These are phyloP conservation scores for Cydia fagiglandana DNA, from an alignment of 1,140 invertebrate genomes.

Conservation along the genomic window DNA sequence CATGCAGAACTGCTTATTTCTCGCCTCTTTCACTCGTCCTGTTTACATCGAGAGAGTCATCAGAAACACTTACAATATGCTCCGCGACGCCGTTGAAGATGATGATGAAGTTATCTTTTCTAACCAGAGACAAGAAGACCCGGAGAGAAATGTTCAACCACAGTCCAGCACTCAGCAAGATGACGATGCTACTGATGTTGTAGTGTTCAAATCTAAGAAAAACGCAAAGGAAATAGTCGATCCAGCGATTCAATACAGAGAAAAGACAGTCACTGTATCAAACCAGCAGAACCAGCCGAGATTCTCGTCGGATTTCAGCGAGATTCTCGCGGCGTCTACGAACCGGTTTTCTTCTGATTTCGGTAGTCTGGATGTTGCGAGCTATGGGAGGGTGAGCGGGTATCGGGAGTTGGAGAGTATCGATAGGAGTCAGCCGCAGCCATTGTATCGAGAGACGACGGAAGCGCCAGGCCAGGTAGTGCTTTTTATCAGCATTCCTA, in stretches of 20 bases:
- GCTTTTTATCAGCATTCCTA: too few species aligned
- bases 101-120: constrained; percentile 77
- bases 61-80: constrained; percentile 70
- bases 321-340: not conserved
- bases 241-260: constrained; percentile 57
- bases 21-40: constrained; percentile 68
- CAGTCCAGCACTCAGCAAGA: constrained; percentile 47
- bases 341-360: constrained; percentile 53
- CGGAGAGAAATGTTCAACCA: constrained; percentile 29
- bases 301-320: constrained; percentile 64
- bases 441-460: constrained; percentile 74
- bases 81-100: constrained; percentile 70
- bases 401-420: constrained; percentile 69
- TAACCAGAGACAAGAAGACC: constrained; percentile 47
- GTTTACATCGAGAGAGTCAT: constrained; percentile 72
- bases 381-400: constrained; percentile 50
- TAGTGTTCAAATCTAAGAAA: constrained; percentile 67
- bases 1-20: constrained; percentile 73
- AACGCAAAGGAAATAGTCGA: constrained; percentile 68
- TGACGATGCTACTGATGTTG: constrained; percentile 66
- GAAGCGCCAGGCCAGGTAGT: constrained; percentile 38
- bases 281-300: constrained; percentile 39
- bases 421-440: constrained; percentile 63
- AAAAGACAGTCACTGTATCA: constrained; percentile 35
- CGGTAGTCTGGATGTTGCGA: constrained; percentile 54